These are phyloP conservation scores for Anthoscopus minutus DNA, from an alignment of 2,113 vertebrate genomes.

Conservation along the genomic window DNA sequence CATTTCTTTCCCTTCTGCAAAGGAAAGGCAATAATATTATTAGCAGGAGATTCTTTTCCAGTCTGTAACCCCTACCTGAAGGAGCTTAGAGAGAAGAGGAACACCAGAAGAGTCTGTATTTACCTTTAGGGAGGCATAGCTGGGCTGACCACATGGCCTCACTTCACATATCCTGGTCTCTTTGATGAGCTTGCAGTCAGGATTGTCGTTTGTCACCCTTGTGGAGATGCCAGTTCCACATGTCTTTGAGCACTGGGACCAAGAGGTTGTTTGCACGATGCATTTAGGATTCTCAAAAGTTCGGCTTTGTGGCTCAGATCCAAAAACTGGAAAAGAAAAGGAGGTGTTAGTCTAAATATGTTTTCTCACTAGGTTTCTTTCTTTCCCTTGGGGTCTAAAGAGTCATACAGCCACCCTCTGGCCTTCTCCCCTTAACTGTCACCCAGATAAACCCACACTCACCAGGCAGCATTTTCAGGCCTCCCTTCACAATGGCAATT, in stretches of 20 bases:
- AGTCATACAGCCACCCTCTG: not conserved
- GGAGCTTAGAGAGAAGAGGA: not conserved
- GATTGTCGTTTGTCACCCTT: conserved; percentile 93
- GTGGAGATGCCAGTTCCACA: conserved; percentile 96
- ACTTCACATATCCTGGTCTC: conserved; percentile 95
- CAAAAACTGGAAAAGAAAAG: conserved; percentile 66
- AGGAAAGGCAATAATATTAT: not conserved
- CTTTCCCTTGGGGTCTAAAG: not conserved
- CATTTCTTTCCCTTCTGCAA: conserved; percentile 97
- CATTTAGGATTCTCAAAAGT: conserved; percentile 88
- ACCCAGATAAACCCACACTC: conserved; percentile 49
- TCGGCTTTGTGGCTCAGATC: conserved; percentile 74
- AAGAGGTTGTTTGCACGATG: conserved; percentile 92
- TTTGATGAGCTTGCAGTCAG: conserved; percentile 89
- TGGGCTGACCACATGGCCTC: conserved; percentile 87
- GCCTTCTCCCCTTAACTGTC: not conserved
- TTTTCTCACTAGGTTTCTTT: not conserved
- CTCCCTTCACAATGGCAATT: conserved; percentile 81
- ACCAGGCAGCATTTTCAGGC: conserved; percentile 89
- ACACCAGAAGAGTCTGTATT: not conserved
- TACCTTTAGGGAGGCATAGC: conserved; percentile 89
- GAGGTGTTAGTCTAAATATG: not conserved
- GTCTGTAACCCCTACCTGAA: not conserved
- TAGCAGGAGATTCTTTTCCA: not conserved
- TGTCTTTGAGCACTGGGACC: conserved; percentile 96